Conservation (phyloP, 92 coral and sea anemone genomes). For the Epizoanthus stellaris region DNA sequence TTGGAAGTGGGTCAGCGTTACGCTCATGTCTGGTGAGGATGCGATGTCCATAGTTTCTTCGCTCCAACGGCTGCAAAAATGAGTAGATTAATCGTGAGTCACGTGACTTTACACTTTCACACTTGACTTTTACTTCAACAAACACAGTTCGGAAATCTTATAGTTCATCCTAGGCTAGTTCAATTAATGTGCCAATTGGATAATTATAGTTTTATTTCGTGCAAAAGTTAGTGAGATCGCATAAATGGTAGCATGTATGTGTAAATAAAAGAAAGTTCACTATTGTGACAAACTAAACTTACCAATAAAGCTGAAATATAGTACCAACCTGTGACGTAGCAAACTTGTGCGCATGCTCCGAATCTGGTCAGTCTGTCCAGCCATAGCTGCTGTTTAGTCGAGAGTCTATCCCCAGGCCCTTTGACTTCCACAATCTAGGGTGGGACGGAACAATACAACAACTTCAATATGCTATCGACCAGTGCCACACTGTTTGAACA, state of each 20-base stretch:
- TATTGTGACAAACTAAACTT: too few relatives aligned
- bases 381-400: slow-evolving; percentile 97
- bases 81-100: neutral
- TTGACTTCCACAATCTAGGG: slow-evolving; percentile 94
- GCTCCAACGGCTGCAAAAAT: slow-evolving; percentile 71
- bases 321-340: slow-evolving; percentile 89
- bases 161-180: neutral
- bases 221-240: too few relatives aligned
- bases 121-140: neutral
- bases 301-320: neutral
- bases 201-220: too few relatives aligned
- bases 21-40: neutral
- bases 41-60: slow-evolving; percentile 55
- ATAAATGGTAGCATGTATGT: too few relatives aligned
- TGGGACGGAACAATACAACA: neutral
- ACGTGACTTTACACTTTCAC: neutral
- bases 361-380: slow-evolving; percentile 71
- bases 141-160: neutral
- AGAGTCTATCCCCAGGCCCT: slow-evolving; percentile 94
- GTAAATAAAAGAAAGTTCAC: too few relatives aligned
- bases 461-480: neutral
- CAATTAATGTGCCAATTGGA: too few relatives aligned
- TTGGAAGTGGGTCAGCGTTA: neutral
- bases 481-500: neutral
- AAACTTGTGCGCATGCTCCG: slow-evolving; percentile 92